Conservation (phyloP, 2,888 invertebrate species). For the Myathropa florea region DNA sequence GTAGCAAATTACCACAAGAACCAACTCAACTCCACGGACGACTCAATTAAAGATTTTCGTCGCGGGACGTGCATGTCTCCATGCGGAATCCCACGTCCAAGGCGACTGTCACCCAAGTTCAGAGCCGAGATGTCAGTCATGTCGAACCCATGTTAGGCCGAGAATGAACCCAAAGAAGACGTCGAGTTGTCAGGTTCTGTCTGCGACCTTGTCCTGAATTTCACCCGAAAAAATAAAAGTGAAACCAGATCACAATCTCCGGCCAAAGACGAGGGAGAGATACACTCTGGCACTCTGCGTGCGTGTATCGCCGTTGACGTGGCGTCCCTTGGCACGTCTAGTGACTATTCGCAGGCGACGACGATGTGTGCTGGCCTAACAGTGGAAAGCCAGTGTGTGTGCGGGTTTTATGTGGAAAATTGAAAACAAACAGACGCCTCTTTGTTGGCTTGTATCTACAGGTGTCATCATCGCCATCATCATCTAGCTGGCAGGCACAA, state of each 20-base stretch:
- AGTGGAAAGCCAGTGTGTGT: slow-evolving; percentile 2
- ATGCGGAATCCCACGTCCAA: slow-evolving; percentile 8
- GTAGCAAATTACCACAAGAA: slow-evolving; percentile 10
- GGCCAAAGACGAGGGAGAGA: slow-evolving; percentile 14
- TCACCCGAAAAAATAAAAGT: slow-evolving; percentile 62
- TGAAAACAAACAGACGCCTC: slow-evolving; percentile 49
- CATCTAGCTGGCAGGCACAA: not conserved
- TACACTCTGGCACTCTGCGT: not conserved
- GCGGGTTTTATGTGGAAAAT: slow-evolving; percentile 52
- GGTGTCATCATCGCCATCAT: slow-evolving; percentile 60
- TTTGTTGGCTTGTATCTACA: slow-evolving; percentile 50
- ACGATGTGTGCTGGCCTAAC: slow-evolving; percentile 38
- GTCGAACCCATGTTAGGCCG: slow-evolving; percentile 55
- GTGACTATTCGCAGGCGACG: slow-evolving; percentile 28
- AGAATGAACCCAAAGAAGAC: slow-evolving; percentile 3
- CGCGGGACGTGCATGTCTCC: not conserved
- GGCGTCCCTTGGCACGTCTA: not conserved
- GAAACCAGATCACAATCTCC: slow-evolving; percentile 63
- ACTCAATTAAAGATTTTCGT: slow-evolving; percentile 24
- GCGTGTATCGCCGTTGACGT: not conserved
- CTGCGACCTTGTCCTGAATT: slow-evolving; percentile 64
- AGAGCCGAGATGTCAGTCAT: slow-evolving; percentile 31
- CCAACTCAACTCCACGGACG: slow-evolving; percentile 11
- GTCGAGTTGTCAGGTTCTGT: slow-evolving; percentile 20
- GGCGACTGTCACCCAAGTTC: slow-evolving; percentile 22